Evolutionary conservation across 1,140 invertebrate genomes (phyloP).

Genomic region (Diorhabda carinulata): DNA sequence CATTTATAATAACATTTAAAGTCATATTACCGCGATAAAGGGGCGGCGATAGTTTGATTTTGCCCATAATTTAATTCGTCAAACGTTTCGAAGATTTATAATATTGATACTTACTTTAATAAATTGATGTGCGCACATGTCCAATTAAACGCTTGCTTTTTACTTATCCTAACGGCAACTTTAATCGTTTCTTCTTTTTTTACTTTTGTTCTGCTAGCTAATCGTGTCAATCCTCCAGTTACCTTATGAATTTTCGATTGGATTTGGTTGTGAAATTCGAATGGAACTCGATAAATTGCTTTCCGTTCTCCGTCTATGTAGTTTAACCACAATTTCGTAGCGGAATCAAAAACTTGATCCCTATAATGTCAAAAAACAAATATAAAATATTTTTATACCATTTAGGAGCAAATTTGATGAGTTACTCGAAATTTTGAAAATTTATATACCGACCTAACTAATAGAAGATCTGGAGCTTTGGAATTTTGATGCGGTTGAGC

Average conservation of each 20-base stretch:
- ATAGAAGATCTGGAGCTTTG: constrained; percentile 73
- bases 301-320: constrained; percentile 89
- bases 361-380: constrained; percentile 49
- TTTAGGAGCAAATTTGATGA: background rate
- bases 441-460: constrained; percentile 49
- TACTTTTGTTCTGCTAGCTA: constrained; percentile 84
- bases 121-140: constrained; percentile 53
- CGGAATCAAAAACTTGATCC: constrained; percentile 80
- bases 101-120: constrained; percentile 46
- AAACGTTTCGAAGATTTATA: background rate
- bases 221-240: constrained; percentile 82
- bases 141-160: constrained; percentile 48
- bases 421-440: background rate
- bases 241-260: constrained; percentile 96
- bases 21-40: too few relatives aligned
- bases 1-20: too few relatives aligned
- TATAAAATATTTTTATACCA: too few relatives aligned
- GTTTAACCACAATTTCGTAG: constrained; percentile 82
- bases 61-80: too few relatives aligned
- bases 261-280: constrained; percentile 92
- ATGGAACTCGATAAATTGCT: constrained; percentile 76
- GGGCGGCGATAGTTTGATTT: too few relatives aligned
- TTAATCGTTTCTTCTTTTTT: constrained; percentile 58
- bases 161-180: constrained; percentile 47
- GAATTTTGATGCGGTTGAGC: constrained; percentile 63